Base-by-base conservation (phyloP, 2,797 vertebrate genomes). In the Ciconia nigra region DNA sequence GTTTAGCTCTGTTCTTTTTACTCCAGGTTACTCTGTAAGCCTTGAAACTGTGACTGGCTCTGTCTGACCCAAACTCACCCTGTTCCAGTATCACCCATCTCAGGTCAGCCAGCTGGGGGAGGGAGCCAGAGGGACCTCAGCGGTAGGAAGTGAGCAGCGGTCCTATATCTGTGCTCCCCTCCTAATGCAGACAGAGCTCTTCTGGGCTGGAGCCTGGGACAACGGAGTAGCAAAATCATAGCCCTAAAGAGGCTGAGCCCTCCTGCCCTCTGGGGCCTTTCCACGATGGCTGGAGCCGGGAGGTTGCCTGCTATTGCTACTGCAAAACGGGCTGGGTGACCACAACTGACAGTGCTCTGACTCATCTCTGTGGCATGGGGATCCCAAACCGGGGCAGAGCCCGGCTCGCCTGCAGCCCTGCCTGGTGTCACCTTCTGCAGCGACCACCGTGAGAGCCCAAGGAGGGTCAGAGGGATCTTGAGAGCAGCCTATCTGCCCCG, bases 1-100 rank as follows among this genome's bases (percentile, higher is more conserved):
- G 52, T 46, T 90, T 39, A 44, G 66, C 37, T 59, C 74, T n/a
- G 9, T 63, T 39, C 33, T 54, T 90, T 52, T 57, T 39, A 74
- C 62, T 47, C 57, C 58, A 44, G 25, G 52, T 70, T 28, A 74
- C 62, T 70, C 33, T 76, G 26, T 85, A 58, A 85, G 77, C 52
- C 62, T 91, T 94, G 57, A 93, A 83, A 91, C 87, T 89, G 90
- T 90, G 92, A 94, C 80, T 67, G 76, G 70, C 76, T 19, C 37
- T 35, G 24, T 78, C 69, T 90, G 77, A 92, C 83, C 81, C 93
- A 52, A 81, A 65, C 70, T 61, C 29, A 0, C 46, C 62, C 66
- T 24, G 3, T 39, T 41, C 39, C 78, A 62, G 63, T 73, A 46
- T 47, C 66, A n/a, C 55, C 51, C 55, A 18, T 9, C 37, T 69